These are phyloP conservation scores for Adoxophyes honmai DNA, from an alignment of 1,140 invertebrate species.

Conservation along the genomic window DNA sequence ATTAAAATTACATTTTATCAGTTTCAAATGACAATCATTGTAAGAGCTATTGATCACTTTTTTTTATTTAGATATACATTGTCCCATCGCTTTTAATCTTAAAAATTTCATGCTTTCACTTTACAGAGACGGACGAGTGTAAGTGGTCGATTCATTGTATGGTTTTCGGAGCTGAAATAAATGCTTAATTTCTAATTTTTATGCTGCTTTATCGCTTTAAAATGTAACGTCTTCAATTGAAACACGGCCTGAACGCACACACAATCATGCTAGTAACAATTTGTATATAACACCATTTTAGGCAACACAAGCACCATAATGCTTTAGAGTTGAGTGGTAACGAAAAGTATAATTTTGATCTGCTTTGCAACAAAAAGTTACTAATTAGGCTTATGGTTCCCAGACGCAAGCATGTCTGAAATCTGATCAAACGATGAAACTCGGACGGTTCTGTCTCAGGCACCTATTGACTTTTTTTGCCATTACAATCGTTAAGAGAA, in stretches of 20 bases:
- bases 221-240: background rate
- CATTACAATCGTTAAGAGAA: too few relatives aligned
- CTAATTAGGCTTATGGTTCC: too few relatives aligned
- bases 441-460: too few relatives aligned
- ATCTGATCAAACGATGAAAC: too few relatives aligned
- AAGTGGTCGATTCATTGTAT: conserved; percentile 66
- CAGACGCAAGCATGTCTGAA: too few relatives aligned
- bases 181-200: conserved; percentile 53
- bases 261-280: background rate
- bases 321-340: too few relatives aligned
- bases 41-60: background rate
- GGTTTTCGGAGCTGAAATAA: conserved; percentile 57
- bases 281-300: background rate
- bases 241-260: background rate
- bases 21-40: too few relatives aligned
- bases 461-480: too few relatives aligned
- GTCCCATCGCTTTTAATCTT: conserved; percentile 52
- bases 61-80: background rate
- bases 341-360: too few relatives aligned
- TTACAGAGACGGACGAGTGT: conserved; percentile 76
- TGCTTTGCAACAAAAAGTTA: too few relatives aligned
- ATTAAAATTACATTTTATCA: too few relatives aligned
- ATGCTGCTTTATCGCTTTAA: conserved; percentile 37
- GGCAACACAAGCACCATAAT: background rate
- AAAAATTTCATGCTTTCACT: conserved; percentile 72